Percentiles rank a stretch among this genome's conserved stretches.
These are phyloP conservation scores for Plectrocnemia conspersa DNA, from an alignment of 1,140 invertebrate species.

Conservation along the genomic window DNA sequence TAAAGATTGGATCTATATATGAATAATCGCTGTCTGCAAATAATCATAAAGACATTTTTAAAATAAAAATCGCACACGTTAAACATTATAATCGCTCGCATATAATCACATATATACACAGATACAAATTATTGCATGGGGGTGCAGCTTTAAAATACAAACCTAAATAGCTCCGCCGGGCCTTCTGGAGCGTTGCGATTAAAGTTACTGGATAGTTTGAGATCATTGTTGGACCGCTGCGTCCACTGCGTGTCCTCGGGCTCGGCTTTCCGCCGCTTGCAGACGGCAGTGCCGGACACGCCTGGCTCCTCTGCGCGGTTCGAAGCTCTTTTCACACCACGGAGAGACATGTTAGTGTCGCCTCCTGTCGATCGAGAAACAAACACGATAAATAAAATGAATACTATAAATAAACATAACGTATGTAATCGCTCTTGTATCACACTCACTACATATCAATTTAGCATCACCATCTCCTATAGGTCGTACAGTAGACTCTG, in stretches of 20 bases:
- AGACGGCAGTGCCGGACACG: no score
- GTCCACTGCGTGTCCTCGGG: constrained; percentile 70
- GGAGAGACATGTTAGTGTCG: constrained; percentile 37
- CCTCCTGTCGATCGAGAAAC: no score
- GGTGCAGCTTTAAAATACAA: constrained; percentile 34
- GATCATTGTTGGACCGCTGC: constrained; percentile 74
- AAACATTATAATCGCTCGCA: constrained; percentile 2
- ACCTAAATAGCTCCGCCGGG: constrained; percentile 79
- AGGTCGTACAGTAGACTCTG: no score
- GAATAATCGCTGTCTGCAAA: no score
- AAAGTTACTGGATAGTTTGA: constrained; percentile 84
- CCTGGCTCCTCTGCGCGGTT: constrained; percentile 59
- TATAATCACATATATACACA: constrained; percentile 9
- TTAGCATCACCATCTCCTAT: neutral
- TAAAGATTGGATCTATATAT: no score
- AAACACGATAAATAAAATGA: no score
- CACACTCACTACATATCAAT: constrained; percentile 43
- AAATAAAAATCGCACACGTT: constrained; percentile 2
- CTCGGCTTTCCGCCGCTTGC: constrained; percentile 63
- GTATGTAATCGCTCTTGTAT: constrained; percentile 60
- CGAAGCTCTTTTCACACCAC: constrained; percentile 52
- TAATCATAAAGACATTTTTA: no score
- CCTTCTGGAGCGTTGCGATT: constrained; percentile 83
- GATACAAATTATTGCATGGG: neutral
- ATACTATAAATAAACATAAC: no score